Conservation (phyloP, 2,113 vertebrate species). For the Brachypteracias leptosomus region DNA sequence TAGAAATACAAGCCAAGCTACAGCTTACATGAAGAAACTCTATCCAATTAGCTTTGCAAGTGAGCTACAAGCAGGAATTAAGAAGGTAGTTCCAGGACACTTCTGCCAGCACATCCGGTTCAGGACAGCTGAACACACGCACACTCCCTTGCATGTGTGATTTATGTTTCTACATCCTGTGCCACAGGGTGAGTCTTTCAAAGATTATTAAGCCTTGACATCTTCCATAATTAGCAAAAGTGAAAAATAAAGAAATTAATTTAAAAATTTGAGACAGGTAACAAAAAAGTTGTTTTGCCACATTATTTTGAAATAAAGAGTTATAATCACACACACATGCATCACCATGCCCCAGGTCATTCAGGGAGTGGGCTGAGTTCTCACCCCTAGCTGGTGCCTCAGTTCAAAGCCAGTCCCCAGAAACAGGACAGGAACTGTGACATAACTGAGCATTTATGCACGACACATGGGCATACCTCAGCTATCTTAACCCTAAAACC, state of each 20-base stretch:
- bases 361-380: not conserved
- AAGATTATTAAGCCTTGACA: not conserved
- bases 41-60: conserved; percentile 49
- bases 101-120: not conserved
- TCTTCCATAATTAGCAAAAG: not conserved
- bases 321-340: not conserved
- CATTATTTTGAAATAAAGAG: not conserved
- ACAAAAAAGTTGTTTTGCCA: not conserved
- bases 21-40: not conserved
- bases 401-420: not conserved
- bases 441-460: not conserved
- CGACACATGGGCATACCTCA: not conserved
- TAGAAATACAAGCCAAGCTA: not conserved
- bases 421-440: not conserved
- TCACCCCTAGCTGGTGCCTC: not conserved
- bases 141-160: not conserved
- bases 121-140: not conserved
- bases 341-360: not conserved
- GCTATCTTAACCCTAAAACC: not conserved
- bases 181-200: not conserved
- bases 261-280: not conserved
- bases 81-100: conserved; percentile 52
- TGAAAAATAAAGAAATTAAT: not conserved
- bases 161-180: not conserved
- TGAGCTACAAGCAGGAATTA: conserved; percentile 54